Base-by-base conservation (phyloP, 2,888 invertebrate species). In the Drosophila hawaiiensis region DNA sequence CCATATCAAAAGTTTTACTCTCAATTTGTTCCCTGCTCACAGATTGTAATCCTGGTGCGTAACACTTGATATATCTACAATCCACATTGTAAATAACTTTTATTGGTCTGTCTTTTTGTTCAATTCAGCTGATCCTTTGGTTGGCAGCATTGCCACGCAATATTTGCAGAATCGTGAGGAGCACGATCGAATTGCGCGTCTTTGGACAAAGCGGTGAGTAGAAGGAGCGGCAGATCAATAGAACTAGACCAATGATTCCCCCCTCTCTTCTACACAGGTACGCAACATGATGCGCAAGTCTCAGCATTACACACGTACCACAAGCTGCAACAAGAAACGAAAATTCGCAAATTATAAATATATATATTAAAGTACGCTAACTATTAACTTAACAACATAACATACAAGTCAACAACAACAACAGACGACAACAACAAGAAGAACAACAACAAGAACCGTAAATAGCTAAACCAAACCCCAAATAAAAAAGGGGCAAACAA, bases 71-170 rank as follows among this genome's bases (percentile, higher is more conserved):
- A 31, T 22, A 9, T 37, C 19, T 29, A n/a, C 22, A 9, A 22
- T 25, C 28, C 4, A 22, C 1, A 22, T 16, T 33, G 10, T 52
- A 6, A 53, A 6, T 22, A 49, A 7, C 12, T 16, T 2, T 12
- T 14, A 29, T 56, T 39, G 14, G 4, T 0, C 60, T 39, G 25
- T 25, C 22, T 10, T 25, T 47, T 6, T 49, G 70, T 91, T 95
- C 95, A 22, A 47, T 47, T 4, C 94, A 97, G 98, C 98, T 92
- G 99, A 99, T 94, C 99, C 99, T 4, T 94, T 99, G 91, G 99
- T 99, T 73, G 99, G 99, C 82, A 98, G 98, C 94, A 99, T 99
- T 95, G 99, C 99, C 62, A 98, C 98, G 82, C 99, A 99, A 95
- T 99, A 98, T 95, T 95, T 98, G 89, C 98, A 98, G 94, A 99